Evolutionary conservation across 2,888 invertebrate genomes (phyloP).

Genomic region (Schizotus pectinicornis): DNA sequence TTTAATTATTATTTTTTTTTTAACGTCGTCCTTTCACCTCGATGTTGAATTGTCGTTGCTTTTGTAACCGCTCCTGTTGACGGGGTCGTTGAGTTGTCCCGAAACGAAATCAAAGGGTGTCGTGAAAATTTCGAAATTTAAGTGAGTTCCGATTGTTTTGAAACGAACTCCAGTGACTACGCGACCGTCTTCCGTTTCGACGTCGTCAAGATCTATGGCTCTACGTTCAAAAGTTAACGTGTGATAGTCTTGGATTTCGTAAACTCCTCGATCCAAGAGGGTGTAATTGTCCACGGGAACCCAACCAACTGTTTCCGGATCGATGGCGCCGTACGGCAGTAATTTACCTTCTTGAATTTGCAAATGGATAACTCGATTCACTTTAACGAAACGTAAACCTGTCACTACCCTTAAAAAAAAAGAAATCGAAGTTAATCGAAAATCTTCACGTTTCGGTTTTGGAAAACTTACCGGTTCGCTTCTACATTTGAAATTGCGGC

Average conservation of each 20-base stretch:
- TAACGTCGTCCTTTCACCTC: slow-evolving; percentile 58
- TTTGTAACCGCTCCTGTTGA: slow-evolving; percentile 74
- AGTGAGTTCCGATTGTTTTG: slow-evolving; percentile 77
- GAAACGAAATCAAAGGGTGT: slow-evolving; percentile 81
- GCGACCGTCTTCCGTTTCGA: slow-evolving; percentile 70
- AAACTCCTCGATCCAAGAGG: slow-evolving; percentile 62
- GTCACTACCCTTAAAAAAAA: slow-evolving; percentile 67
- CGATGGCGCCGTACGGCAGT: slow-evolving; percentile 69
- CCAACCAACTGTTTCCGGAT: slow-evolving; percentile 68
- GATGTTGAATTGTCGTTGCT: slow-evolving; percentile 85
- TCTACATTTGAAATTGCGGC: slow-evolving; percentile 61
- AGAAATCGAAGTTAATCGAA: no score
- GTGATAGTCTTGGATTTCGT: slow-evolving; percentile 75
- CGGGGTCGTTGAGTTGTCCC: slow-evolving; percentile 69
- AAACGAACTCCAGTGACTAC: slow-evolving; percentile 81
- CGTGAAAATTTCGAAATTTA: slow-evolving; percentile 81
- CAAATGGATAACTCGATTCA: slow-evolving; percentile 77
- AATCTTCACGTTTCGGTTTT: no score
- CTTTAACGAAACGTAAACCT: slow-evolving; percentile 77
- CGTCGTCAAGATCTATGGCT: slow-evolving; percentile 81
- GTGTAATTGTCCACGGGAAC: slow-evolving; percentile 69
- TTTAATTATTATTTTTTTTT: not conserved
- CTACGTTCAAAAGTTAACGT: slow-evolving; percentile 77
- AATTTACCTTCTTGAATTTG: slow-evolving; percentile 80
- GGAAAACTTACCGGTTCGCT: slow-evolving; percentile 42